phyloP scores from a whole-genome alignment of 2,888 invertebrate species.

The Seira musarum region DNA sequence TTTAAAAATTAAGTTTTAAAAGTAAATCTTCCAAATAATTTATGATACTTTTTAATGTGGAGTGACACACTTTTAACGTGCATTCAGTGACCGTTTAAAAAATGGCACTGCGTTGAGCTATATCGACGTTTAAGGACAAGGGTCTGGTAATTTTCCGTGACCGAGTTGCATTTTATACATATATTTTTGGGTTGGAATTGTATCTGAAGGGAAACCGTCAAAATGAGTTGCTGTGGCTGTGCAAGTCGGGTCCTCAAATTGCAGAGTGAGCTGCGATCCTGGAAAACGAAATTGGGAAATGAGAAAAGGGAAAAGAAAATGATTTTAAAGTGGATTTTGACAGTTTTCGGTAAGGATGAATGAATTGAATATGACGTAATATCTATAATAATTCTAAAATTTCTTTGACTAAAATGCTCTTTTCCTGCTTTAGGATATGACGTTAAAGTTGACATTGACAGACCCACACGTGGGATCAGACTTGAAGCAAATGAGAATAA shows the following conservation, averaged over 20 bases:
- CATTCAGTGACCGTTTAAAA: too few species aligned
- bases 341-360: constrained; percentile 41
- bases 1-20: too few species aligned
- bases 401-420: too few species aligned
- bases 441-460: constrained; percentile 55
- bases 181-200: too few species aligned
- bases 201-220: not conserved
- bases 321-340: constrained; percentile 46
- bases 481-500: constrained; percentile 58
- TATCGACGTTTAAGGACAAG: too few species aligned
- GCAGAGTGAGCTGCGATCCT: constrained; percentile 42
- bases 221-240: constrained; percentile 53
- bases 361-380: not conserved
- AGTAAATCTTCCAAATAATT: too few species aligned
- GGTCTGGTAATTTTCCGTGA: too few species aligned
- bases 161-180: too few species aligned
- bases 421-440: constrained; percentile 51
- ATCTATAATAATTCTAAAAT: too few species aligned
- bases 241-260: constrained; percentile 50
- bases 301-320: constrained; percentile 50
- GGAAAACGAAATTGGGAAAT: constrained; percentile 42
- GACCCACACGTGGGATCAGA: constrained; percentile 20
- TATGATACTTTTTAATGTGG: too few species aligned
- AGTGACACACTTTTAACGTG: too few species aligned
- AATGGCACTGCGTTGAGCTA: too few species aligned